These are phyloP conservation scores for Hypotaenidia philippensis DNA, from an alignment of 2,797 vertebrate species.

Conservation along the genomic window DNA sequence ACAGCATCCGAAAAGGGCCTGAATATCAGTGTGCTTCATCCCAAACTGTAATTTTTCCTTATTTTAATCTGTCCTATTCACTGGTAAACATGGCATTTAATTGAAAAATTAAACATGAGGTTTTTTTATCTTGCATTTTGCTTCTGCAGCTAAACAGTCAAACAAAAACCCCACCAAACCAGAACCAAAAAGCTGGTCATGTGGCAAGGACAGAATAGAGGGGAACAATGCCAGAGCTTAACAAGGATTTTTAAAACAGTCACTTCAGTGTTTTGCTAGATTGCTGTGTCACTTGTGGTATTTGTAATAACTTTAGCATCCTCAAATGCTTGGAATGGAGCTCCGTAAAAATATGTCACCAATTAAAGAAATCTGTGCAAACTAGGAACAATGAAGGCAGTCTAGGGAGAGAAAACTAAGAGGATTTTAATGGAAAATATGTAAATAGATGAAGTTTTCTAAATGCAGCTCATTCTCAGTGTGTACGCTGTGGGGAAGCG, in stretches of 20 bases:
- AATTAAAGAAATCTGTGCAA: constrained; percentile 45
- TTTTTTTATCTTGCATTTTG: not conserved
- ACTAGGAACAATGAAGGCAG: not conserved
- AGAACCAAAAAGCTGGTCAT: constrained; percentile 62
- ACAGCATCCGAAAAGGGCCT: not conserved
- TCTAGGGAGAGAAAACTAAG: constrained; percentile 16
- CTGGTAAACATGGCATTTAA: constrained; percentile 2
- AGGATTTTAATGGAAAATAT: constrained; percentile 47
- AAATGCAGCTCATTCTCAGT: not conserved
- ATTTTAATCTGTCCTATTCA: not conserved
- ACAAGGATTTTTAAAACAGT: constrained; percentile 70
- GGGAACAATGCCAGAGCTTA: constrained; percentile 71
- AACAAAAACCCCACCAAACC: constrained; percentile 38
- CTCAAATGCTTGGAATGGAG: not conserved
- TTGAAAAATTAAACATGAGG: not conserved
- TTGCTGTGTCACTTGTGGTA: constrained; percentile 50
- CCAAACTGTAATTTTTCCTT: not conserved
- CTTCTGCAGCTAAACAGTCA: constrained; percentile 36
- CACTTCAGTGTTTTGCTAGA: constrained; percentile 66
- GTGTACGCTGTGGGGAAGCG: not conserved
- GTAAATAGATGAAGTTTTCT: constrained; percentile 45
- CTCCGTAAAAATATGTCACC: constrained; percentile 4
- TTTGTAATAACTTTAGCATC: constrained; percentile 44
- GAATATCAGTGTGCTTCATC: not conserved
- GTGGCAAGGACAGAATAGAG: constrained; percentile 28